Evolutionary conservation across 2,113 vertebrate genomes (phyloP), one percentile per base, ranked within the genome.

Genomic region (Solea senegalensis): DNA sequence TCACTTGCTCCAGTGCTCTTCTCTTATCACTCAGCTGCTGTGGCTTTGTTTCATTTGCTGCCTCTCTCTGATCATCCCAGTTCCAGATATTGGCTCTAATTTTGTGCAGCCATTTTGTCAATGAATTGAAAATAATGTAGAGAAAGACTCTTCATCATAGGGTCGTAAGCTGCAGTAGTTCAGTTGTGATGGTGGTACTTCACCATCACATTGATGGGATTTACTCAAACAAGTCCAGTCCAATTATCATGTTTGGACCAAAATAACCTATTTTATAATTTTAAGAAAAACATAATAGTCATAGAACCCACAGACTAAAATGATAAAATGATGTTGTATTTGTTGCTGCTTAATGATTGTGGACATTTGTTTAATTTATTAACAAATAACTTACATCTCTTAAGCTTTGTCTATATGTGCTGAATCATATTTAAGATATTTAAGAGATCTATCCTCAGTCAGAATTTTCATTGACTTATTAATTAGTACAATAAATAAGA

Each of bases 21-120:
- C 80, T 88, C 80, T 91, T 90, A 88, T 89, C 67, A 34, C 85
- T 88, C 80, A 74, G 85, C 86, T 84, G 78, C 80, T 78, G 72
- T 73, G 82, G 74, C 74, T 82, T 80, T 83, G 76, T 86, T 86
- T 89, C 71, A 72, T 61, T 66, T 53, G 58, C 70, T 74, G 39
- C 64, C 51, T 70, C 65, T 51, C 46, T 43, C 65, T 83, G 69
- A 83, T 87, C 69, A 83, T 86, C 67, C 67, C 78, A 61, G 66
- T 87, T 69, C 64, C 66, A 14, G 57, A 15, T 66, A 27, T 0
- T 13, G 70, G 15, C 62, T 85, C 60, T 54, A 63, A 67, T 65
- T 82, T 34, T 50, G 63, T 62, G 67, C 34, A 64, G 40, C 56
- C 57, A 66, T 67, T 85, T 80, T 72, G 81, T 83, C 74, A 71